Percentiles rank a stretch among this genome's conserved stretches.
Conservation (phyloP, 2,888 invertebrate genomes). For the Erebia ligea region DNA sequence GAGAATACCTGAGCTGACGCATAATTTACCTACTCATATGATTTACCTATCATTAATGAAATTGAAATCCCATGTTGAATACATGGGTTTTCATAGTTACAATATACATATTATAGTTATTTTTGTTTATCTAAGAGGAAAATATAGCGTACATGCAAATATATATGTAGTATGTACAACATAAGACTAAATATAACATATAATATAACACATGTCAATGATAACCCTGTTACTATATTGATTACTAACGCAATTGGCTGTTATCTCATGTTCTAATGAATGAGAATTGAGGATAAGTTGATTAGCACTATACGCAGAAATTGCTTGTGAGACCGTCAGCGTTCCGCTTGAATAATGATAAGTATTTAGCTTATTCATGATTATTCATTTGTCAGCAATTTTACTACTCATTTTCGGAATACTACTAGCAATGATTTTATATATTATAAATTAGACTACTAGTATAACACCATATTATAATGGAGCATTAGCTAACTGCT, state of each 20-base stretch:
- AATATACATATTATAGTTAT: background rate
- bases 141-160: background rate
- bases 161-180: background rate
- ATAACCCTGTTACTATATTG: conserved; percentile 25
- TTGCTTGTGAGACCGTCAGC: conserved; percentile 6
- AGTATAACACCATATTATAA: too few relatives aligned
- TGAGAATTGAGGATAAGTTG: conserved; percentile 33
- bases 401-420: background rate
- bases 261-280: conserved; percentile 35
- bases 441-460: too few relatives aligned
- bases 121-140: conserved; percentile 7
- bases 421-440: background rate
- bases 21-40: conserved; percentile 19
- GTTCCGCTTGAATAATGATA: conserved; percentile 1
- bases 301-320: conserved; percentile 29
- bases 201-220: conserved; percentile 6
- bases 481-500: too few relatives aligned
- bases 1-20: conserved; percentile 34
- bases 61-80: background rate
- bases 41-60: background rate
- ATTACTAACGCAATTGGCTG: conserved; percentile 28
- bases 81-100: too few relatives aligned
- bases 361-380: background rate
- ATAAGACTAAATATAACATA: background rate
- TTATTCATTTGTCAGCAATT: background rate